Percentiles rank a stretch among this genome's conserved stretches.
Evolutionary conservation across 2,797 vertebrate species (phyloP).

Genomic region (Chelidonichthys spinosus): DNA sequence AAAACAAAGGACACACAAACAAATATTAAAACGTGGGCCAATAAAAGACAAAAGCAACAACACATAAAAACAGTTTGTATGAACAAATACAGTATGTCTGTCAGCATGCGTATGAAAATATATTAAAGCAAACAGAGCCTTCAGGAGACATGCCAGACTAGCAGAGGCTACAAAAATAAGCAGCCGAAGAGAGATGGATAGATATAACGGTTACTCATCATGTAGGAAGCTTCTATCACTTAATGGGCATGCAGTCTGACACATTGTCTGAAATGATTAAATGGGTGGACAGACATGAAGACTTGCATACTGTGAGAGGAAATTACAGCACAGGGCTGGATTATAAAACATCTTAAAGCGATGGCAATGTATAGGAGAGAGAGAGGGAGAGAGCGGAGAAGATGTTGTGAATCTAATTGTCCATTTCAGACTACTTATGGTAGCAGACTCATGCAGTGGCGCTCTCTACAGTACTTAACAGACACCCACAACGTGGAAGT

Average conservation of each 20-base stretch:
- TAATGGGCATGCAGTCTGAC: slow-evolving; percentile 18
- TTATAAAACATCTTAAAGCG: slow-evolving; percentile 25
- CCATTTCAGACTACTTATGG: slow-evolving; percentile 1
- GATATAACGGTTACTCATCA: slow-evolving; percentile 4
- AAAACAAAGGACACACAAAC: slow-evolving; percentile 45
- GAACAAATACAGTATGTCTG: background rate
- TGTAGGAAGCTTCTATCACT: slow-evolving; percentile 15
- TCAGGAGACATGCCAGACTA: slow-evolving; percentile 10
- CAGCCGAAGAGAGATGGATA: slow-evolving; percentile 21
- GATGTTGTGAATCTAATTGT: slow-evolving; percentile 16
- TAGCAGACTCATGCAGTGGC: background rate
- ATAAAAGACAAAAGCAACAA: slow-evolving; percentile 24
- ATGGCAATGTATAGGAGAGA: background rate
- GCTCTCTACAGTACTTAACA: slow-evolving; percentile 4
- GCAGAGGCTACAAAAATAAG: background rate
- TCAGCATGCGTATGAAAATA: slow-evolving; percentile 11
- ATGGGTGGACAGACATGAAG: slow-evolving; percentile 17
- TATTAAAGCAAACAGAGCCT: slow-evolving; percentile 7
- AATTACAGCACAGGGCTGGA: slow-evolving; percentile 15
- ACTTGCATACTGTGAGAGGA: slow-evolving; percentile 14
- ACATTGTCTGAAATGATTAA: slow-evolving; percentile 43
- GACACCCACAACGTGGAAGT: slow-evolving; percentile 1
- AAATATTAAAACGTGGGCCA: slow-evolving; percentile 31
- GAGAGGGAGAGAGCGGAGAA: slow-evolving; percentile 5
- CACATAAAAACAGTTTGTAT: background rate